Base-by-base conservation (phyloP, 2,797 vertebrate genomes). In the Antrozous pallidus region DNA sequence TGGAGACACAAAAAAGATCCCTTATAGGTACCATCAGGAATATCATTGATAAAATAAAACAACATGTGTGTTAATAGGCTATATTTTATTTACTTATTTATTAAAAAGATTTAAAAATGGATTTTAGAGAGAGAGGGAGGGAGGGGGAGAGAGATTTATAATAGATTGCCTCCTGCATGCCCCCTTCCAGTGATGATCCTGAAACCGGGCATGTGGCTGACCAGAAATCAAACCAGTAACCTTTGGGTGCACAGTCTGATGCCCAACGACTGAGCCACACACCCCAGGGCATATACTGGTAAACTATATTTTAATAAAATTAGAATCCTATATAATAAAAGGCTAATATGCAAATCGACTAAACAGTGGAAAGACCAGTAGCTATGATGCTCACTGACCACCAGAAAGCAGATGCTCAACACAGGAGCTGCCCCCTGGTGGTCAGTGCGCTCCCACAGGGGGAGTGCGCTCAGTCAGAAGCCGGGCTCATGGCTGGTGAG, bases 301-400 rank as follows among this genome's bases (percentile, higher is more conserved):
- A 71, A 83, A 33, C 18, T 88, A 36, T 90, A 91, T 91, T 78
- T 87, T 87, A 91, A 80, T 71, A 78, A 80, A 45, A 83, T 84
- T 16, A 84, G 20, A 84, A 51, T 84, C 28, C 58, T 6, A 28
- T 58, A 31, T 58, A 58, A 58, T 58, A 58, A 58, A 58, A 58
- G 56, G 56, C 58, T 14, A 31, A 61, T 61, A 61, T 31, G 58
- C 58, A 61, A 31, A 61, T 58, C 5, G 26, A 58, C 56, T 9
- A 3, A 11, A 56, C 2, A 0, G 58, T 61, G 28, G 58, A 31
- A 61, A 6, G 26, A 58, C 56, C 5, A 6, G 26, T 28, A 2
- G 5, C 56, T 58, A 28, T 58, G 26, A 31, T 12, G 26, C 2
- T 2, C 56, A 58, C 12, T 31, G 28, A 61, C 58, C 58, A 31